Percentiles rank a stretch among this genome's conserved stretches.
These are phyloP conservation scores for Pelecanus crispus DNA, from an alignment of 2,113 vertebrate genomes.

Conservation along the genomic window DNA sequence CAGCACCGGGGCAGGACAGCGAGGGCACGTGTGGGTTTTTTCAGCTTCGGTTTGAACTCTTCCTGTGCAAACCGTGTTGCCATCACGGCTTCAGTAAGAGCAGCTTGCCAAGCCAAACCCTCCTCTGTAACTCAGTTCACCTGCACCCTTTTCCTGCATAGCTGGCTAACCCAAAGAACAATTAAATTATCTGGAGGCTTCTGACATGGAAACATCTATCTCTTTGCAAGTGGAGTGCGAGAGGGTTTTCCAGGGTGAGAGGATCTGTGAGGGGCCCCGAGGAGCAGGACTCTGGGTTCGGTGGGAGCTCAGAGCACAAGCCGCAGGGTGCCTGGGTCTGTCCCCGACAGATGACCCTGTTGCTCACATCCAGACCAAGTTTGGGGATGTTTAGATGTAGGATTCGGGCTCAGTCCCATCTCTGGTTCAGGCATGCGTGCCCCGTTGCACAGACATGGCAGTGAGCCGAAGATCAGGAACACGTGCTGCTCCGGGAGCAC, in stretches of 20 bases:
- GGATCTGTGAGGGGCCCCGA: neutral
- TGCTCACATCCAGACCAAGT: neutral
- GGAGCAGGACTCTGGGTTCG: neutral
- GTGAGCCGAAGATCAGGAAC: neutral
- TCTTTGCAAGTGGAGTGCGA: neutral
- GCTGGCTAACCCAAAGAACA: neutral
- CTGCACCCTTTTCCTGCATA: neutral
- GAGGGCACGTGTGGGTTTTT: rapidly evolving
- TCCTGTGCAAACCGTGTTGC: neutral
- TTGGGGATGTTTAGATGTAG: neutral
- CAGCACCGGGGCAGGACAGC: neutral
- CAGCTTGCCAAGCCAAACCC: neutral
- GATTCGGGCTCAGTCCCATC: neutral
- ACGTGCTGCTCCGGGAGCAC: rapidly evolving
- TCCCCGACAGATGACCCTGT: neutral
- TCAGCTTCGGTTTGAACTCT: neutral
- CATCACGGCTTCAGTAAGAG: neutral
- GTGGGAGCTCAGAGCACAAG: neutral
- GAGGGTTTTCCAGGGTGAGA: neutral
- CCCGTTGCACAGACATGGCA: rapidly evolving
- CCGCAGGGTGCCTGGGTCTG: rapidly evolving
- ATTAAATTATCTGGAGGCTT: neutral
- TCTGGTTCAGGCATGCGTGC: neutral
- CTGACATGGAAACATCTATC: neutral
- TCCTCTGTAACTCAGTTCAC: neutral